Evolutionary conservation across 2,888 invertebrate species (phyloP), one percentile per base, ranked within the genome.

Genomic region (Balanococcus diminutus): DNA sequence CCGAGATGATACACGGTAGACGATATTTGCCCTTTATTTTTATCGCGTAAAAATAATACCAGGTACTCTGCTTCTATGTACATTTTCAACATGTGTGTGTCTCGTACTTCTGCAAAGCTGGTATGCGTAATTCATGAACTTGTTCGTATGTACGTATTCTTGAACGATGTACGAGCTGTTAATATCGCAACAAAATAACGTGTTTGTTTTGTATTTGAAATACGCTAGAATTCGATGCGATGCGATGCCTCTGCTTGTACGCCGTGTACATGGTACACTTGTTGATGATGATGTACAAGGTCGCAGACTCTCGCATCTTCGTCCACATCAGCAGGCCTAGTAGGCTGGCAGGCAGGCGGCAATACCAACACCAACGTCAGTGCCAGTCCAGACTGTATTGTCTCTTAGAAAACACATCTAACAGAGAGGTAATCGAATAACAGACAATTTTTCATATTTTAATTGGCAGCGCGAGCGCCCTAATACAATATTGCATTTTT

Each of bases 1-100:
- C 75, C 75, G 75, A 25, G 75, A 79, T 79, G 75, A 79, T 79
- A 79, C 67, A 67, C 75, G 75, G 75, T 79, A 79, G 75, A 79
- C 75, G 75, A 79, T 79, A 79, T 79, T 79, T 79, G 32, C 75
- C n/a, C 14, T 28, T 79, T 79, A 36, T 79, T 56, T 56, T 56
- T 79, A 36, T 79, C 75, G 75, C 8, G 75, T n/a, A 79, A 56
- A 56, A 56, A 56, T 56, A 56, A n/a, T 22, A 56, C 56, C 11
- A 72, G 28, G 72, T 72, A 16, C 16, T 31, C 16, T 72, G 72
- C 72, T 31, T 28, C 31, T 72, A 31, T 31, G 72, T 31, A 32
- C 72, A 31, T 72, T 32, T 72, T 56, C n/a, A n/a, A 22, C 56
- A 56, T 56, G 56, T 56, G 56, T 56, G 56, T 2, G 9, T 56